Conservation (phyloP, 92 coral and sea anemone species). For the Epizoanthus scotinus region DNA sequence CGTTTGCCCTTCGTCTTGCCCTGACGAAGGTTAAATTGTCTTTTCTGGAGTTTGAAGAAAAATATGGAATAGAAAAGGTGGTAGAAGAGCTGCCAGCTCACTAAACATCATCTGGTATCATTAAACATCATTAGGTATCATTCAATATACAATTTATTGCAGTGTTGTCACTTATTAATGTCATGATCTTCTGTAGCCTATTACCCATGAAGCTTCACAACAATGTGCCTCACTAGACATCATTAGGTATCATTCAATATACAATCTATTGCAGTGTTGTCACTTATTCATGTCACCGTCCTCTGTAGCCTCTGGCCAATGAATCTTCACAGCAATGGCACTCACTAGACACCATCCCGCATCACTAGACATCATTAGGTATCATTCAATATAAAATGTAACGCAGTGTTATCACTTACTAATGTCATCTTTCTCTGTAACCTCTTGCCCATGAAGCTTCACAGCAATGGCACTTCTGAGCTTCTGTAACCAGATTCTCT, state of each 20-base stretch:
- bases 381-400: background rate
- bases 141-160: background rate
- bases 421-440: constrained; percentile 70
- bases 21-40: too few species aligned
- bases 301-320: constrained; percentile 75
- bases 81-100: background rate
- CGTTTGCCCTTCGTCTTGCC: too few species aligned
- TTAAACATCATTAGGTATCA: background rate
- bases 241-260: background rate
- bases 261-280: background rate
- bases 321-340: constrained; percentile 61
- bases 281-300: constrained; percentile 68
- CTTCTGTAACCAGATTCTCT: constrained; percentile 91
- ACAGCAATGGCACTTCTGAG: constrained; percentile 69
- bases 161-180: constrained; percentile 54
- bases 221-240: too few species aligned
- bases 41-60: too few species aligned
- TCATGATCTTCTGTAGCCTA: constrained; percentile 75
- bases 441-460: constrained; percentile 67
- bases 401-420: constrained; percentile 45
- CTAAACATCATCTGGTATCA: too few species aligned
- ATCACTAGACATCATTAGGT: background rate
- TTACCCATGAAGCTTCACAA: constrained; percentile 58
- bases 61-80: too few species aligned
- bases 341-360: background rate